A percentile compares a stretch with the other conserved stretches of the same genome.
phyloP scores from a whole-genome alignment of 92 coral and sea anemone genomes.

The Siderastrea radians region DNA sequence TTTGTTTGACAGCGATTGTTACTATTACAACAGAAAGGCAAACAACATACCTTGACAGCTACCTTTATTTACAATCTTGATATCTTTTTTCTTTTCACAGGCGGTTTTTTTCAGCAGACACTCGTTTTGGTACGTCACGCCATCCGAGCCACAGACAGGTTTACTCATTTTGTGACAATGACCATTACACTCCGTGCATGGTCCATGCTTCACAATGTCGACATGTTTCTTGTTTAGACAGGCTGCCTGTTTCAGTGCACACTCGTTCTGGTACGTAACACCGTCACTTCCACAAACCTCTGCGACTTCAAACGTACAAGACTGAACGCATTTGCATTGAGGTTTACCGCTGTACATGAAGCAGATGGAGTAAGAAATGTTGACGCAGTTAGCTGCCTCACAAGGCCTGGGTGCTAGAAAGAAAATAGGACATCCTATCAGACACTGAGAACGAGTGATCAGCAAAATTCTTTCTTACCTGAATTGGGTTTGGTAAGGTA shows the following conservation, averaged over 20 bases:
- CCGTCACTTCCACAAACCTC: conserved; percentile 34
- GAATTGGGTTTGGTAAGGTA: too few species aligned
- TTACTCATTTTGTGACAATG: conserved; percentile 41
- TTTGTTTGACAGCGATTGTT: too few species aligned
- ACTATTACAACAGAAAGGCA: neutral
- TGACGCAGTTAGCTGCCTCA: neutral
- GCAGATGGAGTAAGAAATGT: conserved; percentile 24
- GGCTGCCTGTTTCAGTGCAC: conserved; percentile 10
- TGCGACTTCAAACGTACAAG: conserved; percentile 9
- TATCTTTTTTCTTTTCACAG: conserved; percentile 55
- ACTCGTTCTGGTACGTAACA: conserved; percentile 15
- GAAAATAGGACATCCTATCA: neutral
- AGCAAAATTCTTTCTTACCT: too few species aligned
- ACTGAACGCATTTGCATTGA: conserved; percentile 10
- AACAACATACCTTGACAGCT: conserved; percentile 11
- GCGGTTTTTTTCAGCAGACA: conserved; percentile 70
- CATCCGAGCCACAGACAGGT: conserved; percentile 80
- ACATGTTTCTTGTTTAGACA: neutral
- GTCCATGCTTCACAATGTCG: neutral
- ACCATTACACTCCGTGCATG: neutral
- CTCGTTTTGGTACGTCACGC: conserved; percentile 63
- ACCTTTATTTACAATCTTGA: conserved; percentile 54
- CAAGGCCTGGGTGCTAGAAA: conserved; percentile 8
- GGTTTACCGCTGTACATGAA: conserved; percentile 17
- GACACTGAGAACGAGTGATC: too few species aligned